phyloP scores from a whole-genome alignment of 2,113 vertebrate genomes.

The Perccottus glenii region DNA sequence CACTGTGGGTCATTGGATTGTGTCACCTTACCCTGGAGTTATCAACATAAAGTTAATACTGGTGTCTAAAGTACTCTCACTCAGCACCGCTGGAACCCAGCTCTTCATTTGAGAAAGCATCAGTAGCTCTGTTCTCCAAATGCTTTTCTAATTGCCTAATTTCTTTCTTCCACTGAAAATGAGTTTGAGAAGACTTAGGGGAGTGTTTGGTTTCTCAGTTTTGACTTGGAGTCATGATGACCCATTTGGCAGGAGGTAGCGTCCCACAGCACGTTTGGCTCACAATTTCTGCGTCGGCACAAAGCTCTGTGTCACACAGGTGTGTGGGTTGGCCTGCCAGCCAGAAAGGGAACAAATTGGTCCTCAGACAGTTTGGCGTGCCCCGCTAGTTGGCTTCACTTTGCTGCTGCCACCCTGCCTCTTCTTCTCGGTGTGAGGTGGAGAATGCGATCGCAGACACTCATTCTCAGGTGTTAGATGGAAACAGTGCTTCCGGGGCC shows the following conservation, averaged over 20 bases:
- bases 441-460: slow-evolving; percentile 27
- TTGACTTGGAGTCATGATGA: slow-evolving; percentile 19
- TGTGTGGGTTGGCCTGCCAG: slow-evolving; percentile 28
- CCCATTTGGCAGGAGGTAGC: slow-evolving; percentile 21
- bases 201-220: slow-evolving; percentile 22
- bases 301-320: slow-evolving; percentile 40
- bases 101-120: background rate
- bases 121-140: background rate
- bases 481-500: slow-evolving; percentile 20
- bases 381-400: slow-evolving; percentile 20
- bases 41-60: slow-evolving; percentile 17
- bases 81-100: background rate
- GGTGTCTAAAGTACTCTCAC: background rate
- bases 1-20: no score
- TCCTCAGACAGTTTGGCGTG: slow-evolving; percentile 37
- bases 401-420: background rate
- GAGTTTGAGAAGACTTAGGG: slow-evolving; percentile 12
- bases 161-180: background rate
- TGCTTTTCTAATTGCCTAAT: background rate
- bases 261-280: slow-evolving; percentile 9
- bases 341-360: slow-evolving; percentile 38
- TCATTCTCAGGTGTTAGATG: slow-evolving; percentile 59
- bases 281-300: background rate
- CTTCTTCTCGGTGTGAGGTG: slow-evolving; percentile 25
- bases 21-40: slow-evolving; percentile 1